Percentiles rank a stretch among this genome's conserved stretches.
Conservation (phyloP, 2,797 vertebrate species). For the Tokudaia muenninki region DNA sequence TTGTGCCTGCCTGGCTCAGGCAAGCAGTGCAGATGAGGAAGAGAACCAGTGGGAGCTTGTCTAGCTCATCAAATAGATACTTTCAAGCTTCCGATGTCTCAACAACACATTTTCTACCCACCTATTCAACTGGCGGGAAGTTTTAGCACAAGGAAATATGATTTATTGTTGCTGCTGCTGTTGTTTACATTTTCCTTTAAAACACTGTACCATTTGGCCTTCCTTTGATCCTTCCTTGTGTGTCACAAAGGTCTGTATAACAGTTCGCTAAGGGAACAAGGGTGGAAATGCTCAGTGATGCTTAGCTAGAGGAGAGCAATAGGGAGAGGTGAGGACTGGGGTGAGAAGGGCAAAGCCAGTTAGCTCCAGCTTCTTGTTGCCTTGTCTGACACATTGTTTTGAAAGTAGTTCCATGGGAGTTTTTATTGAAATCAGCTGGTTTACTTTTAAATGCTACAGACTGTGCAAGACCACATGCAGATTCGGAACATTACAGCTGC, state of each 20-base stretch:
- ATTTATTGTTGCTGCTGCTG: not conserved
- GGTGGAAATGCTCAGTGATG: not conserved
- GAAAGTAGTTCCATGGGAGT: not conserved
- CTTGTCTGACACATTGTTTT: not conserved
- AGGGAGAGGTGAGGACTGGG: not conserved
- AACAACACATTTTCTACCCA: not conserved
- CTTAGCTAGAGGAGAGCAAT: not conserved
- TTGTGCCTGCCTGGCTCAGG: too few species aligned
- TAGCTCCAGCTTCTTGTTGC: not conserved
- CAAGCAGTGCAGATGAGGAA: not conserved
- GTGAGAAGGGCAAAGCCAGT: not conserved
- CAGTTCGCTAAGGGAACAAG: not conserved
- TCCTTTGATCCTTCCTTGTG: not conserved
- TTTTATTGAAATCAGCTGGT: not conserved
- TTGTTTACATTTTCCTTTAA: not conserved
- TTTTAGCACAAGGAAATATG: not conserved
- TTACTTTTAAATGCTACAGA: not conserved
- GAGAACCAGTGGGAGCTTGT: too few species aligned
- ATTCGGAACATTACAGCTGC: not conserved
- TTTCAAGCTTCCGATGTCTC: not conserved
- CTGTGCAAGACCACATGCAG: not conserved
- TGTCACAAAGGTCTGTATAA: slow-evolving; percentile 10
- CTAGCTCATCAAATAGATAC: not conserved
- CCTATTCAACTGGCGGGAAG: not conserved
- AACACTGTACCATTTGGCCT: not conserved